These are phyloP conservation scores for Agrotis clavis DNA, from an alignment of 2,888 invertebrate genomes.

Conservation along the genomic window DNA sequence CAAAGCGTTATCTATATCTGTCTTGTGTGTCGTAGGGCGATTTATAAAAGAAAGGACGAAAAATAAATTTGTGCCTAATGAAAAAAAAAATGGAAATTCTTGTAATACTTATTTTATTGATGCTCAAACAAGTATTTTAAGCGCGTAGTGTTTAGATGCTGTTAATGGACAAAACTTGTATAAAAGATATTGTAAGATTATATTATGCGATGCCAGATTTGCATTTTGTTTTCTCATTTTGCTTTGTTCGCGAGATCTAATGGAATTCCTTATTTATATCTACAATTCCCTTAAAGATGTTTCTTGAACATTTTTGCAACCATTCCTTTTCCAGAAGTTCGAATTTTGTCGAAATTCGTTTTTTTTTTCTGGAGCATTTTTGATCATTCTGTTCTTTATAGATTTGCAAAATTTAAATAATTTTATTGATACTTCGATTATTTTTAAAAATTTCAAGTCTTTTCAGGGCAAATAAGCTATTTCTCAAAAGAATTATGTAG, in stretches of 20 bases:
- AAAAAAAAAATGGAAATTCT: slow-evolving; percentile 81
- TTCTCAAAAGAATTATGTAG: slow-evolving; percentile 35
- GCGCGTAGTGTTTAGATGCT: slow-evolving; percentile 88
- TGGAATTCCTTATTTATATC: slow-evolving; percentile 58
- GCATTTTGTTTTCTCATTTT: slow-evolving; percentile 77
- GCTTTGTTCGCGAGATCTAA: slow-evolving; percentile 49
- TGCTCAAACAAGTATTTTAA: slow-evolving; percentile 89
- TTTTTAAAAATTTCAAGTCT: neutral
- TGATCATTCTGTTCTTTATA: neutral
- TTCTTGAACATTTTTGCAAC: neutral
- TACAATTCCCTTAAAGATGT: slow-evolving; percentile 6
- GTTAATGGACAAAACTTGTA: slow-evolving; percentile 76
- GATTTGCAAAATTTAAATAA: neutral
- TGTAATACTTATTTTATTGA: slow-evolving; percentile 84
- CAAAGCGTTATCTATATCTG: slow-evolving; percentile 83
- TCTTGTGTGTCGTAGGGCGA: slow-evolving; percentile 86
- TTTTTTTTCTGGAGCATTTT: slow-evolving; percentile 7
- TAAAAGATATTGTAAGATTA: slow-evolving; percentile 78
- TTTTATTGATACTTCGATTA: slow-evolving; percentile 25
- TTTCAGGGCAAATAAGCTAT: slow-evolving; percentile 22
- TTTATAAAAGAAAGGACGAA: slow-evolving; percentile 73
- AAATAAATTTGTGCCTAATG: slow-evolving; percentile 88
- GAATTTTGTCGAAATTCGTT: slow-evolving; percentile 14
- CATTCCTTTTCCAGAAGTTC: slow-evolving; percentile 14
- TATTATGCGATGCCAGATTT: slow-evolving; percentile 82